Evolutionary conservation across 1,140 invertebrate species (phyloP), one percentile per base, ranked within the genome.

Genomic region (Brevipalpus yothersi): DNA sequence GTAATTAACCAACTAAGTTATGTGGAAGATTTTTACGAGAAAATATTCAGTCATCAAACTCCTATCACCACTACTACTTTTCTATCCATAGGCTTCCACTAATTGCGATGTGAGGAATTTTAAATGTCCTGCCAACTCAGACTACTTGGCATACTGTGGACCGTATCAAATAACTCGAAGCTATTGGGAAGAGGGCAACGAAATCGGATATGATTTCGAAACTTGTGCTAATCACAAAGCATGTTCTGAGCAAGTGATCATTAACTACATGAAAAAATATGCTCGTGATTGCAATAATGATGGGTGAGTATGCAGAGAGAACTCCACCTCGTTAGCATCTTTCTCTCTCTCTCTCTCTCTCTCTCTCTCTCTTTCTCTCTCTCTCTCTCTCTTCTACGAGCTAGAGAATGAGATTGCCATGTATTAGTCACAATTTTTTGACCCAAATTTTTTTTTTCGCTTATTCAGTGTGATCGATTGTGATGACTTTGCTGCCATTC

Each of bases 191-290:
- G 56, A 42, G 7, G 56, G 41, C 1, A 40, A 40, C 15, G 21
- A 12, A 8, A 43, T 47, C 7, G 56, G 56, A 10, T 47, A 43
- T 23, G 42, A 47, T 47, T 58, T 45, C 19, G 56, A 58, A 23
- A 31, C 41, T 11, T 58, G 56, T 47, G 39, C 56, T 40, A 58
- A 58, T 45, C 10, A 19, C 12, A 58, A 58, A 13, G 17, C 56
- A 15, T 58, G 56, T 47, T n/a, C 56, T 19, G 56, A 58, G n/a
- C 17, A 17, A 19, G 43, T 47, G 1, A 58, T 58, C 10, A 21
- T 58, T 13, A 47, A 58, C 19, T 58, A 43, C 39, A 58, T 58
- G 56, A 47, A 45, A 10, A 45, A 58, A 40, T 31, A 58, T 45
- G 1, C 43, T 12, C 41, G 40, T 15, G 56, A 58, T 47, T 58